Evolutionary conservation across 2,797 vertebrate species (phyloP).

Genomic region (Phrynocephalus vlangalii): DNA sequence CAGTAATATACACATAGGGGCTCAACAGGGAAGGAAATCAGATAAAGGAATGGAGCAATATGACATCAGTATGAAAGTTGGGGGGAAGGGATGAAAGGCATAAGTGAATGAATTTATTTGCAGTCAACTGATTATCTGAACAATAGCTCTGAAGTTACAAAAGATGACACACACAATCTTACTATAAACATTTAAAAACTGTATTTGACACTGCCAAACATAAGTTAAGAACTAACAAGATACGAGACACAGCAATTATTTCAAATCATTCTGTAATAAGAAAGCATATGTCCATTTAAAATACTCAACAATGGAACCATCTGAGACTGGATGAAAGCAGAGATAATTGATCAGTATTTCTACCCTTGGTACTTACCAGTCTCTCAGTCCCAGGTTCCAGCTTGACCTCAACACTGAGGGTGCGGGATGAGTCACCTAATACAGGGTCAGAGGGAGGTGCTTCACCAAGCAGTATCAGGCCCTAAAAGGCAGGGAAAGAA

Average conservation of each 20-base stretch:
- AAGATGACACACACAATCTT: background rate
- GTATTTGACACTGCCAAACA: background rate
- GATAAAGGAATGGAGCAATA: background rate
- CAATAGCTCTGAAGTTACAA: background rate
- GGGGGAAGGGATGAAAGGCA: background rate
- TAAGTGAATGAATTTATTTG: background rate
- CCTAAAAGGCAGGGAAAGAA: slow-evolving; percentile 78
- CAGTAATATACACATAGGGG: background rate
- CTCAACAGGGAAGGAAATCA: background rate
- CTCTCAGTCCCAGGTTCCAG: slow-evolving; percentile 78
- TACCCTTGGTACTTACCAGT: slow-evolving; percentile 73
- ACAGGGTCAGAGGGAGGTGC: slow-evolving; percentile 74
- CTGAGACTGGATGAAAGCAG: background rate
- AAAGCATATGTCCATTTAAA: background rate
- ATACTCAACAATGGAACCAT: background rate
- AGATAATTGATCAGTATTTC: background rate
- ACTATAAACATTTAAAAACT: background rate
- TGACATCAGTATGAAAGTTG: background rate
- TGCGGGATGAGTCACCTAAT: slow-evolving; percentile 70
- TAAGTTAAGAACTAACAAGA: background rate
- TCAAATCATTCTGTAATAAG: background rate
- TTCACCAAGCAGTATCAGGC: slow-evolving; percentile 90
- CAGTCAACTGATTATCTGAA: background rate
- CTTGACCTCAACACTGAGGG: slow-evolving; percentile 80
- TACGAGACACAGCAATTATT: background rate